Conservation (phyloP, 2,113 vertebrate genomes). For the Rhea americana region DNA sequence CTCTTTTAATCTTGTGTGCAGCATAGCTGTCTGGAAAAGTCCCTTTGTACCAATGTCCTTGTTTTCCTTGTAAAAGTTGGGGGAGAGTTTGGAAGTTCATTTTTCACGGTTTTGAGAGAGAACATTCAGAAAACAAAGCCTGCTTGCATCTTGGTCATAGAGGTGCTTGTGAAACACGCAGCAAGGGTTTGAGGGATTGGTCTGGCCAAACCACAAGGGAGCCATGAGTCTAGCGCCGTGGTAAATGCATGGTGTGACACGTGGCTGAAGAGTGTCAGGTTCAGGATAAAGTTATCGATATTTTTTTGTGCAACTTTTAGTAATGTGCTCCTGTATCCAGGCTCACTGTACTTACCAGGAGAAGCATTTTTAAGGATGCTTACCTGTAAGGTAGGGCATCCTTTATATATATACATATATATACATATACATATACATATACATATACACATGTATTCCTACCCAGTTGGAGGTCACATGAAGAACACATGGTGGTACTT, state of each 20-base stretch:
- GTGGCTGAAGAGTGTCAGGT: background rate
- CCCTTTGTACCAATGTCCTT: background rate
- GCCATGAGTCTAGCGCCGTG: background rate
- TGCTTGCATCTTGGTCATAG: background rate
- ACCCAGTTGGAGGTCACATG: background rate
- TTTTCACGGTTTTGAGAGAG: background rate
- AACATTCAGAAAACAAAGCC: background rate
- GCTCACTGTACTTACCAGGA: background rate
- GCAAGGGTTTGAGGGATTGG: background rate
- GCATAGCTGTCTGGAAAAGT: background rate
- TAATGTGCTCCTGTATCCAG: accelerated
- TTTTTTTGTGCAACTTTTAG: background rate
- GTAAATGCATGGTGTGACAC: background rate
- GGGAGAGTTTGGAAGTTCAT: background rate
- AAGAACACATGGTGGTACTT: accelerated
- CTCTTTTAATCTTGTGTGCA: background rate
- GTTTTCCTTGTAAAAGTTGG: background rate
- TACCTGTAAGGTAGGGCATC: no score
- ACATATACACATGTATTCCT: no score
- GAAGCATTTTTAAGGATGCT: background rate
- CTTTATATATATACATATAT: no score
- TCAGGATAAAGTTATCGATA: background rate
- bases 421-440: no score
- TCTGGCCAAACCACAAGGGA: background rate
- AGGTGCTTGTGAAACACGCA: background rate